These are phyloP conservation scores for Orchesellides sinensis DNA, from an alignment of 2,888 invertebrate genomes.

Conservation along the genomic window DNA sequence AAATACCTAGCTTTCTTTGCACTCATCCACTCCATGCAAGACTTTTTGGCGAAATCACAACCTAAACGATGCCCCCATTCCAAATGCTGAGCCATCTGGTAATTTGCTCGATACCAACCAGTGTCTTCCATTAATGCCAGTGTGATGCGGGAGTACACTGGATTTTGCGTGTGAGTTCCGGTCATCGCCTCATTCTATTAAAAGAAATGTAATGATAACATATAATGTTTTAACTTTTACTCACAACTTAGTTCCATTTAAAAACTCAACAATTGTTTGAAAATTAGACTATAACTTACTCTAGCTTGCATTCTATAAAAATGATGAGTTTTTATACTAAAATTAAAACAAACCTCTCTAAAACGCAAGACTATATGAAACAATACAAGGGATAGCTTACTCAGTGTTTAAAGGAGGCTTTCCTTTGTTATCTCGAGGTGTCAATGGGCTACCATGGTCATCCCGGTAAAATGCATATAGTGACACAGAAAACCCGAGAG, in stretches of 20 bases:
- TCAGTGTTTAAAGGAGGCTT: conserved; percentile 93
- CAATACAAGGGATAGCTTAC: too few species aligned
- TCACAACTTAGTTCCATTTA: too few species aligned
- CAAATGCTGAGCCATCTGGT: conserved; percentile 89
- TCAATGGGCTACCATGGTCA: conserved; percentile 90
- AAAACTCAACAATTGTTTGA: too few species aligned
- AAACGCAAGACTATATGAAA: background rate
- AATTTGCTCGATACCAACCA: conserved; percentile 97
- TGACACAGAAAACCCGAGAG: conserved; percentile 97
- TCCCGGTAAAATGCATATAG: conserved; percentile 98
- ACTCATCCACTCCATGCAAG: conserved; percentile 98
- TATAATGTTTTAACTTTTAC: too few species aligned
- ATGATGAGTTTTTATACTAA: too few species aligned
- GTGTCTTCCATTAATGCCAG: conserved; percentile 98
- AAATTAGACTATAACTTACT: too few species aligned
- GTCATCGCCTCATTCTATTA: conserved; percentile 98
- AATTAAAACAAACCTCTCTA: conserved; percentile 8
- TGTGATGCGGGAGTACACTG: conserved; percentile 96
- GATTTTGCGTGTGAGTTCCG: conserved; percentile 98
- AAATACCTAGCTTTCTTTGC: conserved; percentile 83
- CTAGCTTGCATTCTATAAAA: conserved; percentile 88
- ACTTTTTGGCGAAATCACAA: conserved; percentile 94
- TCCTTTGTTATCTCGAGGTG: conserved; percentile 89
- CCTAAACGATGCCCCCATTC: conserved; percentile 95
- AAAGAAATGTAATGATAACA: background rate